These are phyloP conservation scores for Zaprionus kolodkinae DNA, from an alignment of 1,140 invertebrate genomes.

Conservation along the genomic window DNA sequence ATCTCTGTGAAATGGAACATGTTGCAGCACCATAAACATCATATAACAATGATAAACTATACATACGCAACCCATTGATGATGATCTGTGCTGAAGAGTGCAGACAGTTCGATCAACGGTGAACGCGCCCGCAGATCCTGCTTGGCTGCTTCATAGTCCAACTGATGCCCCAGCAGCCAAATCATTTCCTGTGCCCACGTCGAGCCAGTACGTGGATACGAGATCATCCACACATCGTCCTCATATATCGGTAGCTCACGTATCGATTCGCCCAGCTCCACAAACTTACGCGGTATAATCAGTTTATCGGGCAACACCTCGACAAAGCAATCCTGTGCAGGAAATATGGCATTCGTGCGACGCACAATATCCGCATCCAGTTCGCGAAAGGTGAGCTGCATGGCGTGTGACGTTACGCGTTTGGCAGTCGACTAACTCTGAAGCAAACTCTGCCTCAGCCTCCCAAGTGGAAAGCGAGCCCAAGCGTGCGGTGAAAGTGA, in stretches of 20 bases:
- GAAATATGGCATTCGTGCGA: constrained; percentile 88
- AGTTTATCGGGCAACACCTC: constrained; percentile 89
- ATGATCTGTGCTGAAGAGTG: constrained; percentile 86
- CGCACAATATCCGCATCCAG: constrained; percentile 86
- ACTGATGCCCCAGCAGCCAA: constrained; percentile 92
- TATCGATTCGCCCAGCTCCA: constrained; percentile 88
- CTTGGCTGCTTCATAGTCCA: constrained; percentile 91
- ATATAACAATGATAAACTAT: neutral
- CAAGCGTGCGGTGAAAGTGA: constrained; percentile 58
- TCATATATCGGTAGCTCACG: constrained; percentile 88
- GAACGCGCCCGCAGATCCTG: constrained; percentile 87
- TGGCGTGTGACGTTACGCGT: constrained; percentile 36
- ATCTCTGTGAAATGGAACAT: constrained; percentile 27
- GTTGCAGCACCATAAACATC: constrained; percentile 1
- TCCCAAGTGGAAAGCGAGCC: constrained; percentile 38
- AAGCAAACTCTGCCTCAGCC: neutral
- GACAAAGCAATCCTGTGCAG: constrained; percentile 88
- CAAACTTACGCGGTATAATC: constrained; percentile 88
- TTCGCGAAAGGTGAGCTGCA: constrained; percentile 86
- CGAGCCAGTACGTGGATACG: constrained; percentile 93
- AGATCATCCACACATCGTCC: constrained; percentile 92
- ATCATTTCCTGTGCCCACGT: constrained; percentile 96
- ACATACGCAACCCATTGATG: constrained; percentile 84
- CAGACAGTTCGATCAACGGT: constrained; percentile 86
- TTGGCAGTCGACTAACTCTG: constrained; percentile 42